Evolutionary conservation across 2,797 vertebrate genomes (phyloP).

Genomic region (Ptychadena robeensis): DNA sequence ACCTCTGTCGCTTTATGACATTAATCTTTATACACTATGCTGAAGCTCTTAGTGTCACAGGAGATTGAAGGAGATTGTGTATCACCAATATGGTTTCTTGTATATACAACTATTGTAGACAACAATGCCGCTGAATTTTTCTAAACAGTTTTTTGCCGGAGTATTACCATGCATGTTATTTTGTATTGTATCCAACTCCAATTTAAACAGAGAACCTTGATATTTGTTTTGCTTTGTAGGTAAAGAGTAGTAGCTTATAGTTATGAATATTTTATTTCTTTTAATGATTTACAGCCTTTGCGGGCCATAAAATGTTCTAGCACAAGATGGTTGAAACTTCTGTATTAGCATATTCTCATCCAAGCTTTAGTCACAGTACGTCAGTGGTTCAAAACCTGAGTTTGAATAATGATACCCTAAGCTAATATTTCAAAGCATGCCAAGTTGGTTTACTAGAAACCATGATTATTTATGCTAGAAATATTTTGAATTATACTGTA

Average conservation of each 20-base stretch:
- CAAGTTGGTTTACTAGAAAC: slow-evolving; percentile 40
- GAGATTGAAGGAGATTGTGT: slow-evolving; percentile 38
- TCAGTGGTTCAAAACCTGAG: slow-evolving; percentile 52
- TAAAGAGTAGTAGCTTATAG: slow-evolving; percentile 37
- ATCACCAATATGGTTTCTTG: slow-evolving; percentile 9
- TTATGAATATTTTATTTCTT: slow-evolving; percentile 52
- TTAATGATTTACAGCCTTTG: slow-evolving; percentile 48
- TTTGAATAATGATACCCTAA: slow-evolving; percentile 47
- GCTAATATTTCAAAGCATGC: slow-evolving; percentile 55
- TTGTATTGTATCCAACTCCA: neutral
- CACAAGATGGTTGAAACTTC: slow-evolving; percentile 18
- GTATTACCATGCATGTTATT: neutral
- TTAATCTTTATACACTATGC: slow-evolving; percentile 63
- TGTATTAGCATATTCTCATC: slow-evolving; percentile 47
- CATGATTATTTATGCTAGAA: slow-evolving; percentile 52
- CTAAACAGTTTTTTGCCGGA: neutral
- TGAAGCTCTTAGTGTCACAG: slow-evolving; percentile 23
- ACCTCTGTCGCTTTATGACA: slow-evolving; percentile 63
- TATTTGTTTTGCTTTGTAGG: slow-evolving; percentile 30
- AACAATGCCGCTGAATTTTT: slow-evolving; percentile 2
- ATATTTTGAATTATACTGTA: slow-evolving; percentile 40
- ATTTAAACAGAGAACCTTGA: slow-evolving; percentile 16
- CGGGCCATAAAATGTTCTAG: slow-evolving; percentile 49
- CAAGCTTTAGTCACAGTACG: slow-evolving; percentile 24
- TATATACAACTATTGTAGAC: slow-evolving; percentile 1